Conservation (phyloP, 2,113 vertebrate species). For the Eupsittula cactorum region DNA sequence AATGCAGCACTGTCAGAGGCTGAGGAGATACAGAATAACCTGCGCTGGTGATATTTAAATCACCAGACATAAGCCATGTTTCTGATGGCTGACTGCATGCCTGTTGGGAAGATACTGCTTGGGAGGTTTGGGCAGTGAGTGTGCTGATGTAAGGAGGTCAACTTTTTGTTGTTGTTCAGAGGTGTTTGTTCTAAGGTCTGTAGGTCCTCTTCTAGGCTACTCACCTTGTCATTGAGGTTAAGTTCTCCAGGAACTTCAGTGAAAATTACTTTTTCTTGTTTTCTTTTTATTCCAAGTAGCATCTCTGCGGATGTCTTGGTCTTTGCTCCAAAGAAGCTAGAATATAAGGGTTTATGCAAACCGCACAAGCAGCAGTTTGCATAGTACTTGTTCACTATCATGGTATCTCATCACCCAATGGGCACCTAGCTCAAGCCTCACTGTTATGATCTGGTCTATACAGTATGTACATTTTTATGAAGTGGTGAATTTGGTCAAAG, state of each 20-base stretch:
- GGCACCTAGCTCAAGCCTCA: background rate
- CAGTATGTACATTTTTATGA: background rate
- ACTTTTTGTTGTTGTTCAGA: background rate
- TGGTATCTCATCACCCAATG: fast-evolving
- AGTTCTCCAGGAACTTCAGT: background rate
- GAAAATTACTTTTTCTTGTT: background rate
- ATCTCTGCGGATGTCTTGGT: background rate
- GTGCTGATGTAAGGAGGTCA: background rate
- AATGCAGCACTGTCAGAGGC: background rate
- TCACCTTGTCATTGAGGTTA: background rate
- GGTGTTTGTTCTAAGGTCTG: too few species aligned
- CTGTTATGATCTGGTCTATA: background rate
- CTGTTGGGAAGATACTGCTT: background rate
- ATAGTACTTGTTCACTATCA: background rate
- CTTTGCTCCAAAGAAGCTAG: background rate
- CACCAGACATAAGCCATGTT: background rate
- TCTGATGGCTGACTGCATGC: background rate
- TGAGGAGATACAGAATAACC: background rate
- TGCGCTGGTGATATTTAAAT: background rate
- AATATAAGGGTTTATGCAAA: background rate
- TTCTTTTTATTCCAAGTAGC: background rate
- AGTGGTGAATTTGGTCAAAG: background rate
- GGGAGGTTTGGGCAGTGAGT: fast-evolving
- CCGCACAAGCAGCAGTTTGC: background rate
- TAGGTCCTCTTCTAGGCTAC: background rate